These are phyloP conservation scores for Drosophila navojoa DNA, from an alignment of 1,140 invertebrate genomes.

Conservation along the genomic window DNA sequence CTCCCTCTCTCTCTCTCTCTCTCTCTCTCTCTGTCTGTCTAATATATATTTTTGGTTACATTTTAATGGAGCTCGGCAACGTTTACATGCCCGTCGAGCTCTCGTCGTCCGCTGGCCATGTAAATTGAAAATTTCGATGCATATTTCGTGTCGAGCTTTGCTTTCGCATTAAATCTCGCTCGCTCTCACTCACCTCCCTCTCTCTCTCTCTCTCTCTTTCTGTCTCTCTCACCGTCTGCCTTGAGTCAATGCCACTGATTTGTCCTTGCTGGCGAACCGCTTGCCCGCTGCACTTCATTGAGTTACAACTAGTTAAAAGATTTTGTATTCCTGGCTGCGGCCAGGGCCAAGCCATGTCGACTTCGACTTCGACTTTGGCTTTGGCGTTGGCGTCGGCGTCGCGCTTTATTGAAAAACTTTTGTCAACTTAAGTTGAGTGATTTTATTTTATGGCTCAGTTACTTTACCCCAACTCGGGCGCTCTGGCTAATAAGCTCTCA, in stretches of 20 bases:
- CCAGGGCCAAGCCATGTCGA: not conserved
- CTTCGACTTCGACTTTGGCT: too few relatives aligned
- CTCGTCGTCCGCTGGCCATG: slow-evolving; percentile 41
- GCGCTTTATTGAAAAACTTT: slow-evolving; percentile 79
- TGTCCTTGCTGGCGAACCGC: slow-evolving; percentile 3
- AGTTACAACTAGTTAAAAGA: slow-evolving; percentile 75
- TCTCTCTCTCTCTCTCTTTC: not conserved
- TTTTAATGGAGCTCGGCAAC: slow-evolving; percentile 18
- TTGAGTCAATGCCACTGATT: slow-evolving; percentile 1
- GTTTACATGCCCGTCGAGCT: not conserved
- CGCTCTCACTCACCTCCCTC: not conserved
- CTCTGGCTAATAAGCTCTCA: slow-evolving; percentile 29
- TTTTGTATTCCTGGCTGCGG: slow-evolving; percentile 56
- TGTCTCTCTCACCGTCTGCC: not conserved
- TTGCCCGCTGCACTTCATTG: slow-evolving; percentile 57
- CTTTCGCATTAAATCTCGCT: slow-evolving; percentile 15
- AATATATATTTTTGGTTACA: slow-evolving; percentile 26
- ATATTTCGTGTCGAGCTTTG: slow-evolving; percentile 66
- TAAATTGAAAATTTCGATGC: slow-evolving; percentile 71
- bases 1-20: not conserved
- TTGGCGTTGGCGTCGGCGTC: not conserved
- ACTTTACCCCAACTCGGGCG: not conserved
- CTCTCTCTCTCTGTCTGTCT: not conserved
- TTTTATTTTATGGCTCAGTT: slow-evolving; percentile 40
- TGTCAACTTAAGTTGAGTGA: slow-evolving; percentile 47